These are phyloP conservation scores for Balearica regulorum DNA, from an alignment of 2,797 vertebrate genomes.

Conservation along the genomic window DNA sequence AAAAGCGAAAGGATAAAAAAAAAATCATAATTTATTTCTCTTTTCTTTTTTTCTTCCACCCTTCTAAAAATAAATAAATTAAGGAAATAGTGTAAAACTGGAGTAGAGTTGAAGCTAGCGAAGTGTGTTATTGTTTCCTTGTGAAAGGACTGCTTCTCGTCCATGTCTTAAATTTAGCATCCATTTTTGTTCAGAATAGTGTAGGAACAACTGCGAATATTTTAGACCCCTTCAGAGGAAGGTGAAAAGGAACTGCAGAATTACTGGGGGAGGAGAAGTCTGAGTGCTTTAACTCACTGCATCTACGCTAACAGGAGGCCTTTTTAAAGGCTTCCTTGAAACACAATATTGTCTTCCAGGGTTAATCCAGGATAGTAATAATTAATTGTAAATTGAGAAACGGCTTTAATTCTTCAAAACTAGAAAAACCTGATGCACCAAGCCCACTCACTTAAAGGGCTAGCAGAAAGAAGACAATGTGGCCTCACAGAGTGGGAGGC, in stretches of 20 bases:
- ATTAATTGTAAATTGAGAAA: conserved; percentile 90
- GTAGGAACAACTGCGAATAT: background rate
- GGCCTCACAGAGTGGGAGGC: conserved; percentile 20
- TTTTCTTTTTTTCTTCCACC: background rate
- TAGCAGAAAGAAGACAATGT: conserved; percentile 69
- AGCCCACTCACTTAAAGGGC: conserved; percentile 63
- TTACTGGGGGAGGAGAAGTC: background rate
- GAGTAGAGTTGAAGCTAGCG: background rate
- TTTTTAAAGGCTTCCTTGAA: conserved; percentile 69
- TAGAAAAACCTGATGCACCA: conserved; percentile 79
- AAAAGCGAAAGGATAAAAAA: conserved; percentile 17
- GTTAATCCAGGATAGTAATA: conserved; percentile 79
- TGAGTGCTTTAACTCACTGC: background rate
- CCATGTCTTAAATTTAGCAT: background rate
- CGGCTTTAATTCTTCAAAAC: conserved; percentile 79
- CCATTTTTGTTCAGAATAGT: conserved; percentile 18
- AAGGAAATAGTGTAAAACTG: background rate
- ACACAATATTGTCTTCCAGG: conserved; percentile 68
- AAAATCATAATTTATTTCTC: background rate
- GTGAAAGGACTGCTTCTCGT: background rate
- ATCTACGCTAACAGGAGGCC: conserved; percentile 20
- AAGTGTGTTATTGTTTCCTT: background rate
- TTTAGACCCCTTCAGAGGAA: background rate
- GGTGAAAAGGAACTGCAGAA: background rate
- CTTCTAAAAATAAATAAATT: background rate